These are phyloP conservation scores for Saccostrea echinata DNA, from an alignment of 1,140 invertebrate genomes.

Conservation along the genomic window DNA sequence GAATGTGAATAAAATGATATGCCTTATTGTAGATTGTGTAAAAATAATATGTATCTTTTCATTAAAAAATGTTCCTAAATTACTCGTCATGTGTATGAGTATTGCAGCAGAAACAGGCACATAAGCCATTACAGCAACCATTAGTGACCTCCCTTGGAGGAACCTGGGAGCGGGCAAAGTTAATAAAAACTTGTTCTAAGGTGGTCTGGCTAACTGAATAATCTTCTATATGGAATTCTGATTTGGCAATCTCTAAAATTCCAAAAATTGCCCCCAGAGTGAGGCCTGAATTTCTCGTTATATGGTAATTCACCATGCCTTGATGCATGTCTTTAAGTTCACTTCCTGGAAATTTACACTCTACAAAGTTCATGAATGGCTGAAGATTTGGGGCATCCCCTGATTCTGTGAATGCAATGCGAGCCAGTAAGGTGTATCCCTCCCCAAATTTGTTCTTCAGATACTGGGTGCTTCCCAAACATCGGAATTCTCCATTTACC, in stretches of 20 bases:
- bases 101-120: neutral
- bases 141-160: conserved; percentile 47
- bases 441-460: conserved; percentile 80
- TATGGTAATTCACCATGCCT: conserved; percentile 83
- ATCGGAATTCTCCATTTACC: conserved; percentile 81
- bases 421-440: conserved; percentile 79
- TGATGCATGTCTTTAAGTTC: conserved; percentile 86
- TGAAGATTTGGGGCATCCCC: conserved; percentile 59
- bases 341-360: conserved; percentile 70
- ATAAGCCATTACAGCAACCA: neutral
- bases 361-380: conserved; percentile 70
- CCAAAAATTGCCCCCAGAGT: conserved; percentile 85
- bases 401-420: conserved; percentile 64
- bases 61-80: no score
- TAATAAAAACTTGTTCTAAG: conserved; percentile 87
- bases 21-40: no score
- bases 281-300: conserved; percentile 76
- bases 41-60: no score
- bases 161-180: conserved; percentile 81
- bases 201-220: conserved; percentile 89
- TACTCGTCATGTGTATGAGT: conserved; percentile 10
- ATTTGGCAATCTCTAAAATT: conserved; percentile 82
- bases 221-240: conserved; percentile 85
- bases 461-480: conserved; percentile 80
- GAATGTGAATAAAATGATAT: neutral